Base-by-base conservation (phyloP, 2,797 vertebrate genomes). In the Notolepis coatsorum region DNA sequence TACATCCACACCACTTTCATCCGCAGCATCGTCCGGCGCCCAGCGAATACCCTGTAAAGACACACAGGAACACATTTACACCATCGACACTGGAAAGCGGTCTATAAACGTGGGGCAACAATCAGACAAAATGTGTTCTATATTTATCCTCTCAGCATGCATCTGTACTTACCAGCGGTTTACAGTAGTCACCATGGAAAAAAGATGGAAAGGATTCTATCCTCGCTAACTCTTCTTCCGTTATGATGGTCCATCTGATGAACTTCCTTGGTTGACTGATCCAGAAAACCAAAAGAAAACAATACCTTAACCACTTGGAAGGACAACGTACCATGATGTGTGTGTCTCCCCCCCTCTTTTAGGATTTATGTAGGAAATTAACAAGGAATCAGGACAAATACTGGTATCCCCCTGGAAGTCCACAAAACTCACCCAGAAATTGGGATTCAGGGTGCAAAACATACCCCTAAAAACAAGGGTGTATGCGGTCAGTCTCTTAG, bases 141-240 rank as follows among this genome's bases (percentile, higher is more conserved):
- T 25, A 38, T 45, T 7, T 35, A 35, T 24, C 27, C 15, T 5
- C 18, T 10, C 38, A 42, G 13, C 3, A 15, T 8, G 45, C 30
- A 48, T 24, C 0, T 25, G 23, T 18, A 35, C 17, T 3, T 24
- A 88, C 91, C 76, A 79, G 86, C 6, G 88, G 77, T 6, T 59
- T 60, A 18, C 91, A 92, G 60, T 91, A 92, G 73, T 90, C 85
- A 53, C 89, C 85, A 21, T 92, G 90, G 55, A 92, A 92, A 68
- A 90, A 92, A 65, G 80, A 69, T n/a, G 82, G 89, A 51, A 87
- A 80, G 7, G 88, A 87, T 2, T 79, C 65, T 4, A 87, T 90
- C 75, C 71, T 90, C 72, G 75, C 73, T 47, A 87, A 61, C 5
- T 73, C 70, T 54, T 85, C 76, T 27, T 89, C 90, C 0, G 75